Evolutionary conservation across 1,140 invertebrate species (phyloP), one percentile per base, ranked within the genome.

Genomic region (Sarcophaga bullata): DNA sequence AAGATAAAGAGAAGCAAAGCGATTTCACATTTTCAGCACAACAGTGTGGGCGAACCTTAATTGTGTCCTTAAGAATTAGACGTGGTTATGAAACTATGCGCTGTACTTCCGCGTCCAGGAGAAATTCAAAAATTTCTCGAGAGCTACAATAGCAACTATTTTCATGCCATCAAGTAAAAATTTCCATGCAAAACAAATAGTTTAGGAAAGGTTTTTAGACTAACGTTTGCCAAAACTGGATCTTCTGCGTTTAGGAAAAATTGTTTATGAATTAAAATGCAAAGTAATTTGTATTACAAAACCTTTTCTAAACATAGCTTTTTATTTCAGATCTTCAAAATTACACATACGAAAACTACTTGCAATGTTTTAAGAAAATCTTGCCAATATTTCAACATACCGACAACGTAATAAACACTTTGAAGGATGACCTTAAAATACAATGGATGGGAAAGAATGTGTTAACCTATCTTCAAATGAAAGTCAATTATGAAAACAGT

Each of bases 391-490:
- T 81, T 13, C 54, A 58, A 80, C 10, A 76, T 47, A 49, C 17
- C n/a, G 17, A n/a, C 48, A 37, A 49, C 6, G 6, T 76, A 19
- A 17, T 49, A 15, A 19, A 37, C 5, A n/a, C n/a, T 13, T 15
- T 76, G 13, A 17, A 49, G 17, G 49, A 81, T 25, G 10, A n/a
- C 5, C 17, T 78, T 10, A 25, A 83, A 37, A 9, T 83, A 15
- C 46, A 81, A n/a, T 83, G 82, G 82, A 48, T 83, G 19, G 80
- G 82, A 10, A 37, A 8, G 15, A 83, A 83, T 52, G 11, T 25
- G 8, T 68, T 50, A 19, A 25, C 25, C 37, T 49, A 50, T 19
- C 2, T 78, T 11, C 4, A 50, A 15, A n/a, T 49, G 13, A 37
- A 49, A 50, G 46, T 37, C 2, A 9, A 15, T 10, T n/a, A 48